phyloP scores from a whole-genome alignment of 1,140 invertebrate species.

The Holcopasites calliopsidis region DNA sequence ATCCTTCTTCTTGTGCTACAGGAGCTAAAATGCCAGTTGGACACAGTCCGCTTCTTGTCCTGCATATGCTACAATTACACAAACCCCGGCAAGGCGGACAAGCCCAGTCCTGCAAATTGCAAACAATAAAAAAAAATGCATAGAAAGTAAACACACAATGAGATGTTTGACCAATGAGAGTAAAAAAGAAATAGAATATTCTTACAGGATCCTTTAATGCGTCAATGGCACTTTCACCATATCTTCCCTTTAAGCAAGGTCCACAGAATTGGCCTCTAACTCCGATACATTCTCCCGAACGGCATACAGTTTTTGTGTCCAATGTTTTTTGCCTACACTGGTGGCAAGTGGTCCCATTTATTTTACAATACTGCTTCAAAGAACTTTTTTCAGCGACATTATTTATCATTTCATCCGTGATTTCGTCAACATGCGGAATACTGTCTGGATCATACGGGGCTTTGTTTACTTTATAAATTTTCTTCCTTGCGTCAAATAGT shows the following conservation, averaged over 20 bases:
- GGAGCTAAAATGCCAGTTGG: constrained; percentile 77
- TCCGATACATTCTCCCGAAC: constrained; percentile 75
- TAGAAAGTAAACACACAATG: background rate
- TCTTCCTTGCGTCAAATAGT: constrained; percentile 13
- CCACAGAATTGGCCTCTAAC: constrained; percentile 79
- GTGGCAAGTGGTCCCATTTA: constrained; percentile 74
- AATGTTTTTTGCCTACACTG: constrained; percentile 79
- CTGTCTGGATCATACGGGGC: constrained; percentile 49
- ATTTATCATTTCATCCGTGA: constrained; percentile 71
- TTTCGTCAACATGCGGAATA: constrained; percentile 67
- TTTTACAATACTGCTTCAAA: constrained; percentile 67
- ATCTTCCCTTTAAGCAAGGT: constrained; percentile 76
- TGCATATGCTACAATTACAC: constrained; percentile 80
- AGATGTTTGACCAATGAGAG: background rate
- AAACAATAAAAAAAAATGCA: background rate
- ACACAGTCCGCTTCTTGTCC: constrained; percentile 72
- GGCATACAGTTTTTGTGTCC: constrained; percentile 79
- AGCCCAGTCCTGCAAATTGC: constrained; percentile 70
- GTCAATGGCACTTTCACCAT: constrained; percentile 75
- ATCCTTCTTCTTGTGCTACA: constrained; percentile 70
- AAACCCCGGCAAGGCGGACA: constrained; percentile 78
- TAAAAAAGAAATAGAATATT: constrained; percentile 2
- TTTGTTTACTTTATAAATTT: constrained; percentile 27
- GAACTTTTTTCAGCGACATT: constrained; percentile 66
- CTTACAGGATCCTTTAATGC: constrained; percentile 76